These are phyloP conservation scores for Poliocrania exsul DNA, from an alignment of 2,797 vertebrate species.

Conservation along the genomic window DNA sequence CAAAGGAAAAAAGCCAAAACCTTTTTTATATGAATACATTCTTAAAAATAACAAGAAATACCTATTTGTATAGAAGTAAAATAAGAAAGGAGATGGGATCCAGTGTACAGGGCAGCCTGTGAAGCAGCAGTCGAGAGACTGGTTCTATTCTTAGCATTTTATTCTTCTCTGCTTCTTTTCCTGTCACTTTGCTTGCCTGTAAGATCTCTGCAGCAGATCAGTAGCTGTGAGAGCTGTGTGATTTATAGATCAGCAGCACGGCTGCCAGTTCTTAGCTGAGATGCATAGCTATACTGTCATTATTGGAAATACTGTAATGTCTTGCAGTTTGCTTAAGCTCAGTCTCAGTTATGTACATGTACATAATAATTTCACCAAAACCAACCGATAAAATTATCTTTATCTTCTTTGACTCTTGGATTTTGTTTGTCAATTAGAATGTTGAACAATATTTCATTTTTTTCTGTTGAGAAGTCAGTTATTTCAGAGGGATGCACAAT, in stretches of 20 bases:
- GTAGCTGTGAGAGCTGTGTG: not conserved
- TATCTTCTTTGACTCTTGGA: not conserved
- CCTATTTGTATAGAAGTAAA: not conserved
- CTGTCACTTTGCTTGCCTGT: not conserved
- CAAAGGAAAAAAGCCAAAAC: not conserved
- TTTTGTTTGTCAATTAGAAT: not conserved
- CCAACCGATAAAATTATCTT: not conserved
- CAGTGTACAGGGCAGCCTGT: not conserved
- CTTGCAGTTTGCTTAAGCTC: not conserved
- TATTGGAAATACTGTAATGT: not conserved
- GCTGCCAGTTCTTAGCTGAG: not conserved
- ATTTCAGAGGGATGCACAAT: not conserved
- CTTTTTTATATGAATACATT: not conserved
- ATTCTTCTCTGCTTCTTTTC: not conserved
- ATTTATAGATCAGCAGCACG: not conserved
- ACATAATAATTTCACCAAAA: not conserved
- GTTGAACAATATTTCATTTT: not conserved
- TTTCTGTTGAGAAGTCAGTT: not conserved
- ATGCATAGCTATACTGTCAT: not conserved
- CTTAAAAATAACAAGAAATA: not conserved
- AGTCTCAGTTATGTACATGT: not conserved
- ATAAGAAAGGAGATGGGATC: not conserved
- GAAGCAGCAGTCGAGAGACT: not conserved
- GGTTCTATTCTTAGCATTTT: conserved; percentile 7
- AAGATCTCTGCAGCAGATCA: conserved; percentile 15